Conservation (phyloP, 2,888 invertebrate genomes). For the Ochropleura plecta region DNA sequence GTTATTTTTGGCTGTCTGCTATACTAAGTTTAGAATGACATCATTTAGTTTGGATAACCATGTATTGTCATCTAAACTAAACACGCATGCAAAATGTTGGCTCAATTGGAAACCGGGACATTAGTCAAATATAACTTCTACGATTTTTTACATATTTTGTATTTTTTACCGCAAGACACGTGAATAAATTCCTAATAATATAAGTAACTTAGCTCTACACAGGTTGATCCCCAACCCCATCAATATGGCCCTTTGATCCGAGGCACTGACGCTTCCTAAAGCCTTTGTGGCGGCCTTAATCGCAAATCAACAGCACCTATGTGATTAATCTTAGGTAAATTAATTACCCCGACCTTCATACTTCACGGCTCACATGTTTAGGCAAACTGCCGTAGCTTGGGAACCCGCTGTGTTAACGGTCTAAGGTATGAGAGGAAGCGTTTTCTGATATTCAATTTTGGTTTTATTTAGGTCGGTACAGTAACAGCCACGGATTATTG, state of each 20-base stretch:
- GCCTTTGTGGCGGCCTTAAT: constrained; percentile 62
- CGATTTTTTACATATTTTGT: too few relatives aligned
- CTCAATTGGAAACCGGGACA: too few relatives aligned
- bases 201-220: constrained; percentile 15
- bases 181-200: neutral
- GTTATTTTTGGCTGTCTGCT: too few relatives aligned
- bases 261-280: constrained; percentile 63
- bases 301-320: constrained; percentile 73
- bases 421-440: constrained; percentile 64
- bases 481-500: too few relatives aligned
- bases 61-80: too few relatives aligned
- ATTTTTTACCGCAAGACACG: neutral
- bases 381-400: constrained; percentile 77
- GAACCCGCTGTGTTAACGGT: constrained; percentile 66
- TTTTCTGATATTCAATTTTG: neutral
- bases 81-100: too few relatives aligned
- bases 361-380: constrained; percentile 82
- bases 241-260: constrained; percentile 57
- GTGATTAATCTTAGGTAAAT: constrained; percentile 84
- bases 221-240: constrained; percentile 45
- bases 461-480: neutral
- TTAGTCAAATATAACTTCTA: too few relatives aligned
- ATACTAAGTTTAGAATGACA: too few relatives aligned
- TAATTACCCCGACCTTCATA: constrained; percentile 86
- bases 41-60: too few relatives aligned